These are phyloP conservation scores for Pelvicachromis taeniatus DNA, from an alignment of 2,113 vertebrate species.

Conservation along the genomic window DNA sequence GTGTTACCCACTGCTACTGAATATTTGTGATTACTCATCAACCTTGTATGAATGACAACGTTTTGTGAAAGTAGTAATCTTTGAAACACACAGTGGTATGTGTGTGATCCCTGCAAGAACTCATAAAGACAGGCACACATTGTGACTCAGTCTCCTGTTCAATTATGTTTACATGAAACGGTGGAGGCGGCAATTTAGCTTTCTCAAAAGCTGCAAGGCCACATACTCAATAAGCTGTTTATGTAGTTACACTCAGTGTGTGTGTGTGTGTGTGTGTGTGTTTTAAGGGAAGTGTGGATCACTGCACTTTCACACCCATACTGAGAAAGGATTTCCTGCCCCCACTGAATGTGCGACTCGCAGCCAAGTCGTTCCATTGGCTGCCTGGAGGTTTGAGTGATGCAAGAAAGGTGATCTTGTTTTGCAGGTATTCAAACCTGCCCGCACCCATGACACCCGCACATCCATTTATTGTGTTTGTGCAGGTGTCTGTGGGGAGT, in stretches of 20 bases:
- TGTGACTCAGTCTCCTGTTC: constrained; percentile 50
- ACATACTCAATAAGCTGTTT: constrained; percentile 30
- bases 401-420: constrained; percentile 60
- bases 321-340: constrained; percentile 14
- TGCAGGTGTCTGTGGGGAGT: constrained; percentile 7
- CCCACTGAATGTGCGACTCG: background rate
- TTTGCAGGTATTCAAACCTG: constrained; percentile 59
- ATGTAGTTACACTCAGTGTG: background rate
- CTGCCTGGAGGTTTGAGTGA: constrained; percentile 38
- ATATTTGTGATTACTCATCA: constrained; percentile 38
- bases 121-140: constrained; percentile 26
- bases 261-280: background rate
- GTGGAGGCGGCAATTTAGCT: constrained; percentile 22
- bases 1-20: background rate
- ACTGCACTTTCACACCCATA: constrained; percentile 51
- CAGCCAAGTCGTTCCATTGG: constrained; percentile 14
- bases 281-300: constrained; percentile 57
- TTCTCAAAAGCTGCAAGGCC: constrained; percentile 42
- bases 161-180: constrained; percentile 45
- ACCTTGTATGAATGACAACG: constrained; percentile 14
- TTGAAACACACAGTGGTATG: constrained; percentile 18
- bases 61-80: constrained; percentile 48
- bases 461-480: constrained; percentile 24
- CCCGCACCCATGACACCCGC: constrained; percentile 26
- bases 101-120: constrained; percentile 21